Evolutionary conservation across 2,797 vertebrate genomes (phyloP), one percentile per base, ranked within the genome.

Genomic region (Crocodylus rhombifer): DNA sequence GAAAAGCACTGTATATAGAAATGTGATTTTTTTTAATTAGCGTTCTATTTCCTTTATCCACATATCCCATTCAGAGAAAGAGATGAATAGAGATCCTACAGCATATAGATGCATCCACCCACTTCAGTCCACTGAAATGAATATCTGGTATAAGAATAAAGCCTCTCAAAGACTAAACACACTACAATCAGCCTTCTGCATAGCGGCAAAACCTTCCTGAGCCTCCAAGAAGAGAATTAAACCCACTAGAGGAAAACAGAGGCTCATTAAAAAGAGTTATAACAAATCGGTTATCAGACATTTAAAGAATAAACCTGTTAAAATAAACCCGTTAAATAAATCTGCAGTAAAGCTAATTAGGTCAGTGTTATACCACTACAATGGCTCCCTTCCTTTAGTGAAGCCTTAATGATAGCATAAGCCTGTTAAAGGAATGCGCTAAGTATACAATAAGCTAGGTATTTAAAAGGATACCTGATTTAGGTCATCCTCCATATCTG

Each of bases 241-340:
- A 96, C 82, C 81, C 91, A 88, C 87, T 84, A 80, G 92, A 97
- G 77, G 73, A 97, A 97, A 95, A 97, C 91, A 94, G 94, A 96
- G 92, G 73, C 93, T 97, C 97, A 95, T 98, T 98, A 97, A 92
- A 96, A 56, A 87, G 95, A 95, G 95, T 96, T 96, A 92, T 25
- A 96, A 97, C 96, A 96, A 96, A 96, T 97, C 95, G 80, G 95
- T 96, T 98, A 97, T 97, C 97, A 97, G 97, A 82, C 71, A 0
- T 94, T 97, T 96, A 97, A 97, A 96, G 97, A 97, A 97, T 95
- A 95, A 89, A 95, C 95, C 96, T 96, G 96, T 97, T 97, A 97
- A 97, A 97, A 97, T 96, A 97, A 97, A 95, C 96, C 97, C 96
- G 97, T 97, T 97, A 97, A 96, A 96, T 95, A 96, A 98, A 97